Conservation (phyloP, 2,113 vertebrate genomes). For the Mesocricetus auratus region DNA sequence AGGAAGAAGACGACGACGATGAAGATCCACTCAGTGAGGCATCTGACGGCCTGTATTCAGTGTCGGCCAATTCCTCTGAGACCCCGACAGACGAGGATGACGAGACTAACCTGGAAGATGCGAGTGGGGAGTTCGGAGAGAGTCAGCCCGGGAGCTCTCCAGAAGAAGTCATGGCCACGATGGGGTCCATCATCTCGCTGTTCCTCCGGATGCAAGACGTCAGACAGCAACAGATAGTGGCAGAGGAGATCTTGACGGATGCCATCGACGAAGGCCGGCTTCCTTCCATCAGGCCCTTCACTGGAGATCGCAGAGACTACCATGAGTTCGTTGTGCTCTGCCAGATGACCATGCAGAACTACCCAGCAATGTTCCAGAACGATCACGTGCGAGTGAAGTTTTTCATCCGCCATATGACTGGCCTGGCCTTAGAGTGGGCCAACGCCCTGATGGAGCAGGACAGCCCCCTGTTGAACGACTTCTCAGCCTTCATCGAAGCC, state of each 20-base stretch:
- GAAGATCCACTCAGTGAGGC: neutral
- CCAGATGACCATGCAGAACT: conserved; percentile 70
- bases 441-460: neutral
- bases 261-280: neutral
- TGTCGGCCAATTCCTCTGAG: neutral
- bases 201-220: conserved; percentile 72
- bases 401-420: conserved; percentile 49
- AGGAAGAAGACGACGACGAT: neutral
- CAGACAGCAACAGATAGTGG: conserved; percentile 53
- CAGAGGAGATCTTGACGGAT: neutral
- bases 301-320: conserved; percentile 68
- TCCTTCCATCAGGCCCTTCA: neutral
- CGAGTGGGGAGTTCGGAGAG: neutral
- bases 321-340: conserved; percentile 77
- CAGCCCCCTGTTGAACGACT: neutral
- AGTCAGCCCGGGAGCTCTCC: fast-evolving
- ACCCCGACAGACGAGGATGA: neutral
- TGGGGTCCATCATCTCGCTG: conserved; percentile 61
- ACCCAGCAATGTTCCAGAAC: neutral
- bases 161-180: neutral
- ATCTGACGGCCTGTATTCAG: neutral
- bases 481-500: conserved; percentile 69
- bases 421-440: conserved; percentile 74
- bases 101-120: conserved; percentile 52
- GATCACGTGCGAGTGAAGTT: conserved; percentile 55